phyloP scores from a whole-genome alignment of 2,113 vertebrate species.

The Syngnathus typhle region DNA sequence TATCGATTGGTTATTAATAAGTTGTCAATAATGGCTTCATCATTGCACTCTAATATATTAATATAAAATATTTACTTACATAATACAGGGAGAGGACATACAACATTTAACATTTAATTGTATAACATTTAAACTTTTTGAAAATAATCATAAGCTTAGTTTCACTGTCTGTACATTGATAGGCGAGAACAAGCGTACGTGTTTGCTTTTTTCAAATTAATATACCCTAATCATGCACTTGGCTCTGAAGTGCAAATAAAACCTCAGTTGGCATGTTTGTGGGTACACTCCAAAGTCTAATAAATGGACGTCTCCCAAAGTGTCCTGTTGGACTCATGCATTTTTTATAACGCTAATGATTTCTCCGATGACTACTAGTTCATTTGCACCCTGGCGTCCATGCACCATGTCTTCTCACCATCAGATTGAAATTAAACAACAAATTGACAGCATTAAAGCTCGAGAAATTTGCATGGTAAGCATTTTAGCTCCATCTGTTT shows the following conservation, averaged over 20 bases:
- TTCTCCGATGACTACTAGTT: constrained; percentile 27
- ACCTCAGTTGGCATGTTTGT: constrained; percentile 15
- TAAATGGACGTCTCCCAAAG: constrained; percentile 2
- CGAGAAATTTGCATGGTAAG: background rate
- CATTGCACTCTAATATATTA: too few species aligned
- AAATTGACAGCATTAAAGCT: background rate
- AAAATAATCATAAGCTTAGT: background rate
- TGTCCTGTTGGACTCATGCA: constrained; percentile 25
- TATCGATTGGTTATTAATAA: too few species aligned
- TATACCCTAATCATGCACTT: constrained; percentile 24
- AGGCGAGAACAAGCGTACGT: constrained; percentile 9
- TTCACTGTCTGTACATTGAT: background rate
- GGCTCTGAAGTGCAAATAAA: constrained; percentile 8
- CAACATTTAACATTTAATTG: too few species aligned
- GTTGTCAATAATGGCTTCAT: too few species aligned
- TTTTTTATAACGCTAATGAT: constrained; percentile 28
- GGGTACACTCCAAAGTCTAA: constrained; percentile 11
- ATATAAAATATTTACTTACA: too few species aligned
- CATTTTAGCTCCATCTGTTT: background rate
- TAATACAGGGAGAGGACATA: too few species aligned
- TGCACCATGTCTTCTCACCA: constrained; percentile 24
- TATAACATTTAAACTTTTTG: too few species aligned
- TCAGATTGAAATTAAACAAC: constrained; percentile 39
- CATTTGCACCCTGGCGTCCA: constrained; percentile 28
- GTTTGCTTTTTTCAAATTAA: background rate